A percentile compares a stretch with the other conserved stretches of the same genome.
Conservation (phyloP, 1,140 invertebrate genomes). For the Eriosoma lanigerum region DNA sequence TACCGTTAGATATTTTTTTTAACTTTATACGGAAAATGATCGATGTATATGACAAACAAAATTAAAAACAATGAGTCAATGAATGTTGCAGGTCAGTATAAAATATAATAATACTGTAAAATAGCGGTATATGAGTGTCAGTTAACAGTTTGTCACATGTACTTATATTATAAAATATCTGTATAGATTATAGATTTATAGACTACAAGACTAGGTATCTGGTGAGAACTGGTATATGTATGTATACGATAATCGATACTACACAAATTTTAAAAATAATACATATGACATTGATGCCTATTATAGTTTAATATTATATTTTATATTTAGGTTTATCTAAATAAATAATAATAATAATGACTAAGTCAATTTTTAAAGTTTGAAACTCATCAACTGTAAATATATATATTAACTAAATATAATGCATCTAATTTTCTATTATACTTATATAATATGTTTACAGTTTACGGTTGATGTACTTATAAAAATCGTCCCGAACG, state of each 20-base stretch:
- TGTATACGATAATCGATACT: not conserved
- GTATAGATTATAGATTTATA: not conserved
- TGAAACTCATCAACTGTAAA: not conserved
- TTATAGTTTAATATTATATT: too few species aligned
- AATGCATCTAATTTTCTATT: not conserved
- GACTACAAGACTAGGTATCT: too few species aligned
- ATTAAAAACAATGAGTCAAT: constrained; percentile 30
- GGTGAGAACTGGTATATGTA: too few species aligned
- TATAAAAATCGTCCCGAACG: constrained; percentile 3
- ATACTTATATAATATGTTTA: not conserved
- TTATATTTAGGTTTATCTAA: not conserved
- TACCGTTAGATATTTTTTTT: constrained; percentile 20
- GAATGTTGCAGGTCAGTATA: constrained; percentile 6
- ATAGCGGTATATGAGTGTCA: constrained; percentile 24
- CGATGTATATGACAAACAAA: constrained; percentile 30
- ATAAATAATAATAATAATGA: constrained; percentile 4
- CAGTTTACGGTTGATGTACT: constrained; percentile 4
- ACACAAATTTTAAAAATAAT: too few species aligned
- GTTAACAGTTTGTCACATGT: constrained; percentile 18
- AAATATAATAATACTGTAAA: constrained; percentile 5
- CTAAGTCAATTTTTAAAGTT: not conserved
- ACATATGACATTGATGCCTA: too few species aligned
- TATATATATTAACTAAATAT: not conserved
- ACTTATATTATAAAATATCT: not conserved
- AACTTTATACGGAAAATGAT: constrained; percentile 22